Conservation (phyloP, 2,888 invertebrate species). For the Celastrina argiolus region DNA sequence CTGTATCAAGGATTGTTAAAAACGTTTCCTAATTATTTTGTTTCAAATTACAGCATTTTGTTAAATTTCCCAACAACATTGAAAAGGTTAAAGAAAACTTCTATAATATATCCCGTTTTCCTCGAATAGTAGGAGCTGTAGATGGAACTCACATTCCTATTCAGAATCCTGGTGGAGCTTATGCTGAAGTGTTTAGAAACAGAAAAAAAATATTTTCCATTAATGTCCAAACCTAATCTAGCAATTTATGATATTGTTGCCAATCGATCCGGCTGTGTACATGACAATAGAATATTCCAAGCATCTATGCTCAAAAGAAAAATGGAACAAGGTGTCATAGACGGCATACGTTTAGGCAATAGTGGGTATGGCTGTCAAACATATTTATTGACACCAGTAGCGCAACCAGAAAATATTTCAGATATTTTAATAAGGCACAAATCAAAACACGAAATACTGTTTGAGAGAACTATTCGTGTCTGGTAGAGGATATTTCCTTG, state of each 20-base stretch:
- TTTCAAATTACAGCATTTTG: not conserved
- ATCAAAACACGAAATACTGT: slow-evolving; percentile 20
- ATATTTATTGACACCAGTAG: too few species aligned
- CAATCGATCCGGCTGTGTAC: not conserved
- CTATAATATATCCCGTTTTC: not conserved
- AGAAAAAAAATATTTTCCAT: slow-evolving; percentile 24
- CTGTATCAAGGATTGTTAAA: too few species aligned
- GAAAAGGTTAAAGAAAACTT: not conserved
- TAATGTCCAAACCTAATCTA: slow-evolving; percentile 24
- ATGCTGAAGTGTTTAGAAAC: slow-evolving; percentile 26
- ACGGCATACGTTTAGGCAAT: too few species aligned
- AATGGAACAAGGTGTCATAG: too few species aligned
- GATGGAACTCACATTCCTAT: slow-evolving; percentile 24
- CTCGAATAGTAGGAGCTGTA: not conserved
- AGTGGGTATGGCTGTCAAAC: too few species aligned
- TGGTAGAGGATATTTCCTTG: slow-evolving; percentile 13
- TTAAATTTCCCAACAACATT: slow-evolving; percentile 10
- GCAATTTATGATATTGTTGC: slow-evolving; percentile 24
- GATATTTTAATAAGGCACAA: slow-evolving; percentile 13
- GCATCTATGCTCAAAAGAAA: too few species aligned
- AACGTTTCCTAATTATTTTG: too few species aligned
- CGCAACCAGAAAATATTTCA: slow-evolving; percentile 6
- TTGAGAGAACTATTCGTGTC: slow-evolving; percentile 10
- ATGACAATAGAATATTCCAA: too few species aligned
- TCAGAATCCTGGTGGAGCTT: slow-evolving; percentile 21